phyloP scores from a whole-genome alignment of 2,113 vertebrate species.

The Pollimyrus isidori region DNA sequence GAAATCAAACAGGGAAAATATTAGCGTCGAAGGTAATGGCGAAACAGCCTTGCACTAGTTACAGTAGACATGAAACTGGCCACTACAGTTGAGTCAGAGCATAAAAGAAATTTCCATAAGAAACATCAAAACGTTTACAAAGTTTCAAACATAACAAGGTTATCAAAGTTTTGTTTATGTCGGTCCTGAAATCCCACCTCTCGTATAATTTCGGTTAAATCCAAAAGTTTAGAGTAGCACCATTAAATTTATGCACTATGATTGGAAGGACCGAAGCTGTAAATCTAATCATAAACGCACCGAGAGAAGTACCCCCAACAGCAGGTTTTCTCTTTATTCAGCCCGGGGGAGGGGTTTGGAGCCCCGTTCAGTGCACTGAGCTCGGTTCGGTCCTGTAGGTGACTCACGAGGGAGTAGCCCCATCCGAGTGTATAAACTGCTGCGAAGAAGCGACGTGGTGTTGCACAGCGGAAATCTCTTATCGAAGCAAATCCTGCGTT shows the following conservation, averaged over 20 bases:
- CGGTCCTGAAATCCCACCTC: not conserved
- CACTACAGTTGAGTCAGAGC: not conserved
- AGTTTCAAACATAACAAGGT: not conserved
- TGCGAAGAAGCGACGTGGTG: not conserved
- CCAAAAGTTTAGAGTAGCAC: not conserved
- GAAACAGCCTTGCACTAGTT: not conserved
- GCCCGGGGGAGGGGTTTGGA: not conserved
- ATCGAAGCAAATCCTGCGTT: not conserved
- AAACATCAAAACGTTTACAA: not conserved
- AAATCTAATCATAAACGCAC: not conserved
- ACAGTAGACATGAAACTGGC: not conserved
- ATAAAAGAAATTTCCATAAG: not conserved
- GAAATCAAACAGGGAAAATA: not conserved
- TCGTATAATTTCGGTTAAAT: not conserved
- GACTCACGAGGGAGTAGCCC: slow-evolving; percentile 24
- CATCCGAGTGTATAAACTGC: not conserved
- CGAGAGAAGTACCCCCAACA: not conserved
- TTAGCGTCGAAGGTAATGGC: not conserved
- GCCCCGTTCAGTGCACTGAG: not conserved
- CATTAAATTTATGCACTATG: not conserved
- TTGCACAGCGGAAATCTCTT: not conserved
- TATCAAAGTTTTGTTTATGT: not conserved
- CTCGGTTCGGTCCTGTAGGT: not conserved
- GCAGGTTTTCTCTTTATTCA: not conserved
- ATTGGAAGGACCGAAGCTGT: not conserved